phyloP scores from a whole-genome alignment of 2,797 vertebrate species.

The Linurgus olivaceus region DNA sequence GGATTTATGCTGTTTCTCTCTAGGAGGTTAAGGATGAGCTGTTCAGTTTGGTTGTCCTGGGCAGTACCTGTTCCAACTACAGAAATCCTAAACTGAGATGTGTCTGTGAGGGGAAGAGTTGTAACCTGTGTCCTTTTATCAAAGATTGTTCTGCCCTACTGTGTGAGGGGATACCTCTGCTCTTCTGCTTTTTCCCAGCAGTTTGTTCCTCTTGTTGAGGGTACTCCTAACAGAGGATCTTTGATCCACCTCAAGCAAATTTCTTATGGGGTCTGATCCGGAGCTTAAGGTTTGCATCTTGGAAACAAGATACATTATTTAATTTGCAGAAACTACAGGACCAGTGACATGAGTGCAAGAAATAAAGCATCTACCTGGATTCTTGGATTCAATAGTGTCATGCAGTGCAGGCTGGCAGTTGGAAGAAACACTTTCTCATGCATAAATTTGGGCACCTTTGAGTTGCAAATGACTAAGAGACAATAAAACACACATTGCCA shows the following conservation, averaged over 20 bases:
- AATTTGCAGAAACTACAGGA: not conserved
- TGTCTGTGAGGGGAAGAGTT: not conserved
- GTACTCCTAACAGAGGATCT: not conserved
- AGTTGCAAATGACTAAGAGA: conserved; percentile 37
- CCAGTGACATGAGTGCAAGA: not conserved
- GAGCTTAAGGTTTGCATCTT: not conserved
- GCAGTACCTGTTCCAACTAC: not conserved
- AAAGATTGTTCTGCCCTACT: not conserved
- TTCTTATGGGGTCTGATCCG: not conserved
- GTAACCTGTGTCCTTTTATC: accelerated
- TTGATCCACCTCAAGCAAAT: not conserved
- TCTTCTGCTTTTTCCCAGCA: not conserved
- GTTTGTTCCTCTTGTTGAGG: not conserved
- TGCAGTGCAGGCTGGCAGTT: not conserved
- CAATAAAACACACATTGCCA: conserved; percentile 40
- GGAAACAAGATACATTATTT: not conserved
- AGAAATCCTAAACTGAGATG: not conserved
- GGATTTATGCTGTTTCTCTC: not conserved
- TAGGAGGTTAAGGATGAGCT: not conserved
- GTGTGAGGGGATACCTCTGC: not conserved
- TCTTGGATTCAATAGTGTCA: not conserved
- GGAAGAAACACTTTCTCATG: not conserved
- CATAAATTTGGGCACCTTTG: conserved; percentile 24
- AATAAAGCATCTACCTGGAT: not conserved
- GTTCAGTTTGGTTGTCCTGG: not conserved